Percentiles rank a stretch among this genome's conserved stretches.
Conservation (phyloP, 2,797 vertebrate genomes). For the Hemibagrus guttatus region DNA sequence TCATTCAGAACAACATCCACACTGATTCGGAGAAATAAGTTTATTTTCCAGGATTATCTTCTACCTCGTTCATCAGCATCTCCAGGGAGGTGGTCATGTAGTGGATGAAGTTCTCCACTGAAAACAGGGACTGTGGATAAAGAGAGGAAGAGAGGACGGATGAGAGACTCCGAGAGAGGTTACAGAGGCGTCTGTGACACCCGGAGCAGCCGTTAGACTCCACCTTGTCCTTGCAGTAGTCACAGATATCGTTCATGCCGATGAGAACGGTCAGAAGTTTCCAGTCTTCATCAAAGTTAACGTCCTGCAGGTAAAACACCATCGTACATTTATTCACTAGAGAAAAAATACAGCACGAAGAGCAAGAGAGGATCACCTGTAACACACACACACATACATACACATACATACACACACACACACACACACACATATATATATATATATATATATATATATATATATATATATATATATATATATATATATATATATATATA, state of each 20-base stretch:
- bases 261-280: constrained; percentile 82
- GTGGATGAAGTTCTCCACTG: constrained; percentile 78
- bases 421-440: no score
- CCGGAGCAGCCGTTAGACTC: constrained; percentile 16
- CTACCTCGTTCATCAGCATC: constrained; percentile 81
- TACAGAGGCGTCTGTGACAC: background rate
- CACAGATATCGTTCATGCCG: constrained; percentile 83
- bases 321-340: rapidly evolving
- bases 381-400: background rate
- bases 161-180: background rate
- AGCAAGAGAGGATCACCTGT: background rate
- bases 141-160: constrained; percentile 28
- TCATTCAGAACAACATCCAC: no score
- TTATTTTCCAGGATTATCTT: background rate
- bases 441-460: no score
- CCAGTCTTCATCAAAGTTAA: constrained; percentile 80
- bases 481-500: no score
- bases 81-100: constrained; percentile 79
- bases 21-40: no score
- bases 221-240: constrained; percentile 80
- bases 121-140: constrained; percentile 69
- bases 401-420: no score
- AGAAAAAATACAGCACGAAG: background rate
- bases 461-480: no score
- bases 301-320: constrained; percentile 61